Evolutionary conservation across 2,888 invertebrate species (phyloP).

Genomic region (Liopterus haemorrhoidalis): DNA sequence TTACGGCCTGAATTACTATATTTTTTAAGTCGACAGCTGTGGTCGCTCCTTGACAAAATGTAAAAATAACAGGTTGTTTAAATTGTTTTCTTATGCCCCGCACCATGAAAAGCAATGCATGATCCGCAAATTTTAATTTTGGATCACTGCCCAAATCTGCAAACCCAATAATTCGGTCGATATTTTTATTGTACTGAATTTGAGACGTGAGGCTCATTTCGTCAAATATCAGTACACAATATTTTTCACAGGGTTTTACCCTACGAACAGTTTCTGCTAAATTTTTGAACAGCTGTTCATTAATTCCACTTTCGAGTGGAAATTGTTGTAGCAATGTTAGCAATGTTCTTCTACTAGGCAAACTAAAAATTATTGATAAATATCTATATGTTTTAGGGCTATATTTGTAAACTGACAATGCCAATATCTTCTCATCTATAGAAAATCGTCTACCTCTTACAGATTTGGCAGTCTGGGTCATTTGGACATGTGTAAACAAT

Average conservation of each 20-base stretch:
- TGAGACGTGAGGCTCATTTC: neutral
- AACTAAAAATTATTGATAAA: constrained; percentile 3
- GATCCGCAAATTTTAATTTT: constrained; percentile 8
- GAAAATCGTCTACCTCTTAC: neutral
- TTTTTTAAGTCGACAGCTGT: neutral
- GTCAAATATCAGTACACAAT: constrained; percentile 4
- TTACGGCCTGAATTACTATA: neutral
- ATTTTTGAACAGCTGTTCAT: constrained; percentile 1
- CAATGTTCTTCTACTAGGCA: constrained; percentile 4
- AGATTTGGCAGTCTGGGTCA: neutral
- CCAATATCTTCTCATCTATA: constrained; percentile 3
- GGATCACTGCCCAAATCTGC: neutral
- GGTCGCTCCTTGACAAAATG: constrained; percentile 3
- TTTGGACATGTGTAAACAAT: constrained; percentile 2
- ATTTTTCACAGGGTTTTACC: neutral
- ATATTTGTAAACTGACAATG: constrained; percentile 1
- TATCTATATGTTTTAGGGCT: constrained; percentile 9
- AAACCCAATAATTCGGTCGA: constrained; percentile 4
- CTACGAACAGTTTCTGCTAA: neutral
- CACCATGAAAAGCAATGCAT: constrained; percentile 13
- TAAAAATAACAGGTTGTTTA: constrained; percentile 8
- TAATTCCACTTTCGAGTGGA: neutral
- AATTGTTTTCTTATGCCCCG: constrained; percentile 35
- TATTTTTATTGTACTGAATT: neutral
- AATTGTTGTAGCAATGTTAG: neutral